These are phyloP conservation scores for Tribolium freemani DNA, from an alignment of 2,888 invertebrate species.

Conservation along the genomic window DNA sequence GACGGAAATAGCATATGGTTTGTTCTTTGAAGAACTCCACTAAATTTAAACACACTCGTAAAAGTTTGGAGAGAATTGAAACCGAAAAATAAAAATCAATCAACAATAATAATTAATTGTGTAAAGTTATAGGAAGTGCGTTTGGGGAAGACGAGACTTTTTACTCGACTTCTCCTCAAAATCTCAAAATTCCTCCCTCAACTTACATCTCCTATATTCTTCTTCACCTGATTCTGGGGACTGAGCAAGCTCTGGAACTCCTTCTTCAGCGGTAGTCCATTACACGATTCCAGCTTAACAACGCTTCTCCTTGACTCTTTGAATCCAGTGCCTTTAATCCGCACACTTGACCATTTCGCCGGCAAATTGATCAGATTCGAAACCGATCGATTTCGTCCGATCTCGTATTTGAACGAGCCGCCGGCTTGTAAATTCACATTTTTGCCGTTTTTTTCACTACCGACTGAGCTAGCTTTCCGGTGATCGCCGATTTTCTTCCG, in stretches of 20 bases:
- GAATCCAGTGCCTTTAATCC: slow-evolving; percentile 75
- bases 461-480: slow-evolving; percentile 21
- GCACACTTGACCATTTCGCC: slow-evolving; percentile 76
- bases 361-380: slow-evolving; percentile 64
- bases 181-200: slow-evolving; percentile 6
- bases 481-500: slow-evolving; percentile 49
- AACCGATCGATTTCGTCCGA: slow-evolving; percentile 63
- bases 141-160: no score
- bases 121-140: no score
- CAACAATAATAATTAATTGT: no score
- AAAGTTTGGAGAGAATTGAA: no score
- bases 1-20: no score
- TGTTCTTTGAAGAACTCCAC: no score
- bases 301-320: slow-evolving; percentile 76
- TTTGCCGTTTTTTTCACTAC: slow-evolving; percentile 41
- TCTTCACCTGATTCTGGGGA: slow-evolving; percentile 60
- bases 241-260: slow-evolving; percentile 62
- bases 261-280: slow-evolving; percentile 67
- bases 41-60: no score
- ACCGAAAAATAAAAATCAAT: no score
- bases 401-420: slow-evolving; percentile 65
- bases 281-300: slow-evolving; percentile 77
- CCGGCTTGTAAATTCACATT: slow-evolving; percentile 44
- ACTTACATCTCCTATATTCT: slow-evolving; percentile 67
- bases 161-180: no score